These are phyloP conservation scores for Tragelaphus strepsiceros DNA, from an alignment of 2,113 vertebrate species.

Conservation along the genomic window DNA sequence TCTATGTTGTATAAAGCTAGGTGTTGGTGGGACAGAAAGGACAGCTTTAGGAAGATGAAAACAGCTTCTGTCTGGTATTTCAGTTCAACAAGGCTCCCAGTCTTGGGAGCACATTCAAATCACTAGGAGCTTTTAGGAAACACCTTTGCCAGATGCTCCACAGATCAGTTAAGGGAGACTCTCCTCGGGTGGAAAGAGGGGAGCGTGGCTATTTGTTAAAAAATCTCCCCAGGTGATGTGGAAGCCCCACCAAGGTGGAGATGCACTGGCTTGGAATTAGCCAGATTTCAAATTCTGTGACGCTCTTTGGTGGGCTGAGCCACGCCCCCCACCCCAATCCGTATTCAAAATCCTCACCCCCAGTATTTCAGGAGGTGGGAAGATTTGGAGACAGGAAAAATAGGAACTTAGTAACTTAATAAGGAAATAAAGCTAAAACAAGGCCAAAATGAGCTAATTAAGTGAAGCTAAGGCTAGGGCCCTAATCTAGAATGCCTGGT, in stretches of 20 bases:
- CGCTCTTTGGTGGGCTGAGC: background rate
- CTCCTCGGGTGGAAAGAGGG: background rate
- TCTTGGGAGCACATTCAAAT: background rate
- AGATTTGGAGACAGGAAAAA: background rate
- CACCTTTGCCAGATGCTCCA: background rate
- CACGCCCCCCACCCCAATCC: background rate
- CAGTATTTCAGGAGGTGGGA: background rate
- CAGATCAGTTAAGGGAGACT: background rate
- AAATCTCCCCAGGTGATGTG: background rate
- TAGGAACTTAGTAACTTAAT: no score
- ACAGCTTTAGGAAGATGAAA: background rate
- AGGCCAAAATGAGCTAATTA: background rate
- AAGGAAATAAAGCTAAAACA: background rate
- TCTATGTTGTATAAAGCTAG: background rate
- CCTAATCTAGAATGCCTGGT: background rate
- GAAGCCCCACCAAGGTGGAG: background rate
- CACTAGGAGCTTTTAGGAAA: background rate
- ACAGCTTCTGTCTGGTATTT: background rate
- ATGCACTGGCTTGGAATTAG: background rate
- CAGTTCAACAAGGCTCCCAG: background rate
- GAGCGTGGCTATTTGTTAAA: background rate
- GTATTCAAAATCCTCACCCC: background rate
- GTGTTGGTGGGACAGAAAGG: background rate
- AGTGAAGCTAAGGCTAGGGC: background rate
- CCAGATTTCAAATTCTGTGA: background rate